Base-by-base conservation (phyloP, 2,797 vertebrate genomes). In the Mionectes olivaceus region DNA sequence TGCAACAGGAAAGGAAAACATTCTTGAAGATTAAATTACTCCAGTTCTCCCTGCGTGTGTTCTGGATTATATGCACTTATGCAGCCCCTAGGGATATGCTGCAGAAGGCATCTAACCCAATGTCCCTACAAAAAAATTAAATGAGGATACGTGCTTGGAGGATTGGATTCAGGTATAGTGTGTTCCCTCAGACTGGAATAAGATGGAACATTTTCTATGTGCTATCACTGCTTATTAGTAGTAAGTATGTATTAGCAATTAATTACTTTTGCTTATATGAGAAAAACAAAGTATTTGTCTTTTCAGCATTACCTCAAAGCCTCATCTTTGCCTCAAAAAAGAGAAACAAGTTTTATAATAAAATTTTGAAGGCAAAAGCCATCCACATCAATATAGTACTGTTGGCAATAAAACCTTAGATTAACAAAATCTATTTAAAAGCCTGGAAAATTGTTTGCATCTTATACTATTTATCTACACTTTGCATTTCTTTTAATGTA, bases 21-120 rank as follows among this genome's bases (percentile, higher is more conserved):
- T 85, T 91, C 89, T 13, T 59, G 15, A 87, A 80, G 57, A 96
- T 94, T 89, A 78, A 89, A 95, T 94, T 92, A 87, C 7, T 70
- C 23, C 57, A 47, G 32, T 43, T 75, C 70, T 77, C 18, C 57
- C 27, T 59, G 56, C 10, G 12, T 28, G 53, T 37, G 37, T 85
- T 86, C 44, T 89, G 81, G 46, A 67, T 27, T 68, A 68, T 10
- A 65, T 18, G 33, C 25, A 53, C 22, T 52, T 19, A 68, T 0
- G 13, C 61, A 50, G 21, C 46, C 70, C 55, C 80, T 84, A 84
- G 76, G 41, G 70, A 76, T 44, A 52, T 16, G 53, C 52, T 76
- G 83, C 53, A 91, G 37, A 67, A 80, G 41, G 30, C 52, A 85
- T 53, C n/a, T 56, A 82, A 30, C 24, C 47, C 28, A 16, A 25